A percentile compares a stretch with the other conserved stretches of the same genome.
Conservation (phyloP, 2,113 vertebrate species). For the Geococcyx californianus region DNA sequence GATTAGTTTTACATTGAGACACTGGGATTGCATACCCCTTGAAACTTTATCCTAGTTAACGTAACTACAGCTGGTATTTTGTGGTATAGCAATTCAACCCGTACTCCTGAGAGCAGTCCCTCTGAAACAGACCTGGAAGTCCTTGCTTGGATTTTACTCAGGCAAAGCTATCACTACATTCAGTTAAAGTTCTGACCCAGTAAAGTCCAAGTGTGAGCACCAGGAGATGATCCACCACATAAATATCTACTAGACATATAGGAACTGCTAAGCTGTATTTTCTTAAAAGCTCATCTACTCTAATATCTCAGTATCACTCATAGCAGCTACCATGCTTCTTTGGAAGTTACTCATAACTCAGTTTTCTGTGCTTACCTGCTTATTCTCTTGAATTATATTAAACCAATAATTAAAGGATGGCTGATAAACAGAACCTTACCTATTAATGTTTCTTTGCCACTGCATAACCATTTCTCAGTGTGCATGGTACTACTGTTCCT, state of each 20-base stretch:
- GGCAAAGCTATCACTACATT: not conserved
- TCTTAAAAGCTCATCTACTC: not conserved
- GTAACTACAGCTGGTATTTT: conserved; percentile 67
- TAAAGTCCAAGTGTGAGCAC: not conserved
- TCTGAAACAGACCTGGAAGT: conserved; percentile 50
- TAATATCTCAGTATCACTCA: not conserved
- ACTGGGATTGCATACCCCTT: conserved; percentile 61
- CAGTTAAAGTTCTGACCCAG: not conserved
- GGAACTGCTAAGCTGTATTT: not conserved
- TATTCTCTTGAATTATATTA: not conserved
- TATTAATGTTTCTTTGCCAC: not conserved
- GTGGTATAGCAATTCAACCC: conserved; percentile 52
- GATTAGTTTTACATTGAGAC: conserved; percentile 64
- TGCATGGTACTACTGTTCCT: not conserved
- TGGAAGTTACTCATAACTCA: not conserved
- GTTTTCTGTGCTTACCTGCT: not conserved
- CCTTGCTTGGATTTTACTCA: not conserved
- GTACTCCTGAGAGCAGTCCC: conserved; percentile 35
- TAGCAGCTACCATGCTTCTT: not conserved
- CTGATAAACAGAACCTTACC: not conserved
- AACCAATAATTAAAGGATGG: not conserved
- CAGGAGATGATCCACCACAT: not conserved
- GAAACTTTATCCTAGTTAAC: conserved; percentile 66
- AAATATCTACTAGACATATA: not conserved
- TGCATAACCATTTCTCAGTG: not conserved